Evolutionary conservation across 2,888 invertebrate species (phyloP).

Genomic region (Parapristionchus giblindavisi): DNA sequence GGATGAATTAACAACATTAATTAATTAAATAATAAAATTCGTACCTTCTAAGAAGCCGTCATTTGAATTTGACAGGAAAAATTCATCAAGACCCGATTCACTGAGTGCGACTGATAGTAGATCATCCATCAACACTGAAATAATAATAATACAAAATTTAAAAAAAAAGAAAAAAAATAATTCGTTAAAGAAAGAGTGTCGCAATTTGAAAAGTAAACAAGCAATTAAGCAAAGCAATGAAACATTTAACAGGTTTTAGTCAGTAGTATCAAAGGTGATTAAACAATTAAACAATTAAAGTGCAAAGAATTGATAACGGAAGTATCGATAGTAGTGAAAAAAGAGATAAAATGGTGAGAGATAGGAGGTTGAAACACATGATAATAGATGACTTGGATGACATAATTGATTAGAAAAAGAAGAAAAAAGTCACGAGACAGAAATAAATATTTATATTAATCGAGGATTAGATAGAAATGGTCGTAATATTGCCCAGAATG

Average conservation of each 20-base stretch:
- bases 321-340: background rate
- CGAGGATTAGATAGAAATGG: background rate
- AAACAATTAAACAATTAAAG: background rate
- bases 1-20: background rate
- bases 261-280: background rate
- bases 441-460: background rate
- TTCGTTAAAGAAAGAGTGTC: too few relatives aligned
- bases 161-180: background rate
- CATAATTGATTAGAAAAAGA: too few relatives aligned
- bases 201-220: background rate
- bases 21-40: background rate
- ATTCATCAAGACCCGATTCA: constrained; percentile 55
- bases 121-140: constrained; percentile 49
- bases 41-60: constrained; percentile 20
- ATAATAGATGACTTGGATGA: background rate
- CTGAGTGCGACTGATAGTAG: constrained; percentile 53
- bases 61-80: constrained; percentile 36
- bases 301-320: background rate
- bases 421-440: background rate
- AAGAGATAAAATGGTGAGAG: background rate
- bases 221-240: background rate
- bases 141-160: background rate
- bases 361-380: background rate
- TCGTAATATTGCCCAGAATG: background rate
- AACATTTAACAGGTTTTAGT: background rate